Evolutionary conservation across 2,888 invertebrate genomes (phyloP), one percentile per base, ranked within the genome.

Genomic region (Apantesis nais): DNA sequence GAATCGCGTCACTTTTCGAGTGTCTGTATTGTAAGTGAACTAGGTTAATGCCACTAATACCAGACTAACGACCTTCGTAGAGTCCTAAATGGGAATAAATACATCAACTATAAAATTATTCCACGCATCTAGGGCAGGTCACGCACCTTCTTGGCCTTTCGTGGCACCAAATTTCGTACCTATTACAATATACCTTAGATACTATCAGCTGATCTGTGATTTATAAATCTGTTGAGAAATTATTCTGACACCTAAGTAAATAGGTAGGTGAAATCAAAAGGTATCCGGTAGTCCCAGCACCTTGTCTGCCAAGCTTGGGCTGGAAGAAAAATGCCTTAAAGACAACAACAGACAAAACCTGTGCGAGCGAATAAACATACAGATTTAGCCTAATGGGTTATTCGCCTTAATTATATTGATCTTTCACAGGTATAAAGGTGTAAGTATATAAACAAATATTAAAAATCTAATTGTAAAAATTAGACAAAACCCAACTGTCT

Each of bases 41-140:
- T 83, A 78, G 85, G 83, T 76, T 85, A 85, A 82, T 75, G 69
- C 68, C 66, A 41, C 70, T 68, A 72, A 29, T 52, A 39, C 73
- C 66, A 70, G 73, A 71, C 75, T 78, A 73, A 74, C 68, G 78
- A 71, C 74, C 81, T 73, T 72, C 78, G 76, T 74, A 70, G 72
- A 79, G 76, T 74, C 72, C 81, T 79, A 76, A 83, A 85, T 83
- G 79, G 81, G 78, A 83, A 81, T 80, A 79, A 71, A 78, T 75
- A 78, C 70, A 74, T 64, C 68, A 72, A 75, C 83, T 78, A 84
- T 84, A 82, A 81, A 84, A 85, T 79, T 81, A 84, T 82, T 79
- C 70, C 77, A 80, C 75, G 78, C 73, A 81, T 73, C 82, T 77
- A 75, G 70, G 72, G 75, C 74, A 82, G 84, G 86, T 87, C 89